Evolutionary conservation across 2,113 vertebrate genomes (phyloP), one percentile per base, ranked within the genome.

Genomic region (Phyllopteryx taeniolatus): DNA sequence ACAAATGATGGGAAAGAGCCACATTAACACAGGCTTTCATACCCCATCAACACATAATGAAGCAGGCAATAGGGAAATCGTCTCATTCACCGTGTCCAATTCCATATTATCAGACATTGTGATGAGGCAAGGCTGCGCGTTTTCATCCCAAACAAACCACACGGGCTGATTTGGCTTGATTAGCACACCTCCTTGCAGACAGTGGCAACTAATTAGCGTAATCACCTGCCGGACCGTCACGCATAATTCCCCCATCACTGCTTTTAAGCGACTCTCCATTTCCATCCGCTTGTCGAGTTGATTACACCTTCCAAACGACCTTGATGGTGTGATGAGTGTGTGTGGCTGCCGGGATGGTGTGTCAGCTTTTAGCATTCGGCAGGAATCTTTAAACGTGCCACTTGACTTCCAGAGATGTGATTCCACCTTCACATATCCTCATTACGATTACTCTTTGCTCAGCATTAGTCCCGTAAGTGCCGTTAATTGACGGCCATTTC

Each of bases 401-500:
- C 80, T 87, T 87, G 88, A 86, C 83, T 88, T 83, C 79, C 68
- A 79, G 79, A 86, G 79, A 86, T 87, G 84, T 78, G 85, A 88
- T 88, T 81, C 86, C 90, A 88, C 89, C 90, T 88, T 89, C 87
- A 89, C 86, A 90, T 87, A 84, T 89, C 86, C 89, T 91, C 91
- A 92, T 93, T 93, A 93, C 77, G 74, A 83, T 77, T 39, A 39
- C 78, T 80, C 78, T 90, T 89, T 87, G 78, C 86, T 88, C 86
- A 86, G 90, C 90, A 90, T 93, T 93, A 93, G 76, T 39, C 62
- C 80, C 81, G 67, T 93, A 93, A 93, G 91, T 92, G 90, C 84
- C 85, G 87, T 88, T 93, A 92, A 93, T 91, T 91, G 90, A 91
- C 82, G 80, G 85, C 87, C 91, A 89, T 91, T 86, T 87, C 89